Evolutionary conservation across 2,797 vertebrate genomes (phyloP).

Genomic region (Acipenser ruthenus): DNA sequence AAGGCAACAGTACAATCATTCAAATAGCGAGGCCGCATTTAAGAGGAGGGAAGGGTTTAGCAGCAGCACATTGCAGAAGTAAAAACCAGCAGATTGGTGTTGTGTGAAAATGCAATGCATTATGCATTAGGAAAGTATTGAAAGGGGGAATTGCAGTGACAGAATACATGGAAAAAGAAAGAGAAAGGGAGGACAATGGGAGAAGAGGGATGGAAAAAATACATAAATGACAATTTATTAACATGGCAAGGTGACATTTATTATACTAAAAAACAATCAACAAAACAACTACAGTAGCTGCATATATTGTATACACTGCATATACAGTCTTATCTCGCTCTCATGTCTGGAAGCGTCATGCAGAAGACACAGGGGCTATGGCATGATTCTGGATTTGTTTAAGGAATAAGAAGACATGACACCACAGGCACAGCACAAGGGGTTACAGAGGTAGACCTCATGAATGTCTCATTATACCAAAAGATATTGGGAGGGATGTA

Average conservation of each 20-base stretch:
- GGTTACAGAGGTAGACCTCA: too few species aligned
- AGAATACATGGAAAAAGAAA: not conserved
- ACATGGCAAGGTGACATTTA: slow-evolving; percentile 6
- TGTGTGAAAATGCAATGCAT: slow-evolving; percentile 30
- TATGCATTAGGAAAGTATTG: slow-evolving; percentile 30
- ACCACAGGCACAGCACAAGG: too few species aligned
- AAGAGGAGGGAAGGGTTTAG: slow-evolving; percentile 13
- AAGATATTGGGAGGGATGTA: too few species aligned
- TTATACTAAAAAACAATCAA: too few species aligned
- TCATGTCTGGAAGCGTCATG: too few species aligned
- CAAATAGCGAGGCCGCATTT: slow-evolving; percentile 25
- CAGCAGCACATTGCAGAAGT: slow-evolving; percentile 26
- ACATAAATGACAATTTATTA: slow-evolving; percentile 18
- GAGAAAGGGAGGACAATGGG: not conserved
- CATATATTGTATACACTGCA: too few species aligned
- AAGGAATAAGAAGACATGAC: too few species aligned
- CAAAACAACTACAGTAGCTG: too few species aligned
- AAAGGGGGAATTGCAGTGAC: slow-evolving; percentile 29
- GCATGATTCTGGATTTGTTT: too few species aligned
- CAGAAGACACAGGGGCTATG: too few species aligned
- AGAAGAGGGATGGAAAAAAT: slow-evolving; percentile 3
- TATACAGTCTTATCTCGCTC: too few species aligned
- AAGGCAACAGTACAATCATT: slow-evolving; percentile 32
- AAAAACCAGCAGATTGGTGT: slow-evolving; percentile 27
- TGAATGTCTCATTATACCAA: too few species aligned